Evolutionary conservation across 2,888 invertebrate genomes (phyloP), one percentile per base, ranked within the genome.

Genomic region (Ennomos quercinarius): DNA sequence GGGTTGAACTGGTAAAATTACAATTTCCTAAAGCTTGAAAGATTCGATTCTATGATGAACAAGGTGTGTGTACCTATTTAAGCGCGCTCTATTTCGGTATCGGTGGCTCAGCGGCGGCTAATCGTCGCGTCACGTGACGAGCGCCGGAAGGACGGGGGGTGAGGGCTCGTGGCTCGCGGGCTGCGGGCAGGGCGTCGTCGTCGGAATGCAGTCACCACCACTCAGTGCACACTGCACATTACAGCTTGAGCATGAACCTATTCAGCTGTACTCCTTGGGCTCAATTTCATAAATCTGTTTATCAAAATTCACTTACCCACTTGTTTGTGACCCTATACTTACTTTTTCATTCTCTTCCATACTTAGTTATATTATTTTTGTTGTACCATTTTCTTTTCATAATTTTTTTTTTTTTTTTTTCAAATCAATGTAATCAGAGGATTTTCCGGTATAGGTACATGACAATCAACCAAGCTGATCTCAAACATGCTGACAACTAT

Each of bases 91-190:
- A 91, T 91, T 91, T 91, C 84, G 87, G 89, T 91, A 85, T 84
- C 85, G 83, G 88, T 88, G 85, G 89, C 89, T 87, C 87, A 87
- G 85, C 88, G 81, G 83, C 84, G 80, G 90, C 91, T 91, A 90
- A 91, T 91, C 91, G 89, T 78, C 84, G 80, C 84, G 90, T 90
- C 91, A 91, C 90, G 91, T 91, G 91, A 91, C 88, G 84, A 84
- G 80, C 85, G 84, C 86, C 88, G 89, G 90, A 88, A 90, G 90
- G 86, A 84, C 87, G 90, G 83, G 87, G 87, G 89, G 89, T 78
- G 87, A 78, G 83, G 74, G 76, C 72, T 74, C 72, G 76, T 70
- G 74, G 76, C 73, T 71, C 71, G 72, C 70, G 74, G 77, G 72
- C 74, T 72, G 75, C 72, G 72, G 77, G 72, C 74, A 64, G 75